Percentiles rank a stretch among this genome's conserved stretches.
These are phyloP conservation scores for Ypsolopha sequella DNA, from an alignment of 2,888 invertebrate species.

Conservation along the genomic window DNA sequence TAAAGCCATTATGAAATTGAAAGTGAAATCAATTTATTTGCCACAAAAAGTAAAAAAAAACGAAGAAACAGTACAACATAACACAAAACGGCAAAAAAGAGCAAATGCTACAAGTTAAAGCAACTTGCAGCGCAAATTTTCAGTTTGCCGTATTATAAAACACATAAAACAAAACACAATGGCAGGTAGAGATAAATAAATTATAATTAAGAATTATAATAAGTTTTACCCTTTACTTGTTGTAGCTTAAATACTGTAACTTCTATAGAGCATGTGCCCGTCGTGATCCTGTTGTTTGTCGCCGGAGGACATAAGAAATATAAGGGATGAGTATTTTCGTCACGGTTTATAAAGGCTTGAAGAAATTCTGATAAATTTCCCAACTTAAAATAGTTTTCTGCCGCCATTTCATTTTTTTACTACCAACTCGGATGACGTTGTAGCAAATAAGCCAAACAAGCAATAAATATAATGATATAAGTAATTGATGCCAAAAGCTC, in stretches of 20 bases:
- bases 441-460: constrained; percentile 6
- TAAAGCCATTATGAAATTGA: too few species aligned
- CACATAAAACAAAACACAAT: too few species aligned
- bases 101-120: too few species aligned
- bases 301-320: constrained; percentile 1
- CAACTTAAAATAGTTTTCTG: constrained; percentile 2
- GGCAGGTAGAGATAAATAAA: too few species aligned
- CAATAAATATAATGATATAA: constrained; percentile 19
- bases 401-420: background rate
- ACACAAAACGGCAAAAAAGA: too few species aligned
- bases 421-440: background rate
- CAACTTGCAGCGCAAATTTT: too few species aligned
- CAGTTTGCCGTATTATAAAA: too few species aligned
- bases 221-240: too few species aligned
- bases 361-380: constrained; percentile 1
- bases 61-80: too few species aligned
- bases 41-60: too few species aligned
- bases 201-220: too few species aligned
- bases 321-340: constrained; percentile 7
- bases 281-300: constrained; percentile 1
- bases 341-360: constrained; percentile 5
- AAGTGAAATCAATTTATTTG: too few species aligned
- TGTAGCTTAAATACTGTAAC: background rate
- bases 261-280: background rate
- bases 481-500: constrained; percentile 23